phyloP scores from a whole-genome alignment of 2,888 invertebrate species.

The Xiphydria camelus region DNA sequence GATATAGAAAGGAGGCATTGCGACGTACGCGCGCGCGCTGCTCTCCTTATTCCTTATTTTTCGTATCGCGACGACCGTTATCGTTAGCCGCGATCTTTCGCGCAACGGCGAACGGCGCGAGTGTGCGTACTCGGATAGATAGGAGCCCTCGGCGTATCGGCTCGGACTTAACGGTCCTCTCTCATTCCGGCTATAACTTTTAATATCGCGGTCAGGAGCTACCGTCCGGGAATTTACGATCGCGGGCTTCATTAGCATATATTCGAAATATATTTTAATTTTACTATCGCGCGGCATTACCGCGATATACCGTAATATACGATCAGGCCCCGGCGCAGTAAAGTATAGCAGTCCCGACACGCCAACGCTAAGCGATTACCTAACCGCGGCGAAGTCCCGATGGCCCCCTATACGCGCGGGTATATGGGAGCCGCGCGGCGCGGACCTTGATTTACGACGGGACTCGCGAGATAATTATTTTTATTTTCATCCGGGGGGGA shows the following conservation, averaged over 20 bases:
- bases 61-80: background rate
- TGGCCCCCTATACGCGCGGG: background rate
- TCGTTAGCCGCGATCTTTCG: background rate
- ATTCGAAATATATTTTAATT: slow-evolving; percentile 31
- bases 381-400: slow-evolving; percentile 3
- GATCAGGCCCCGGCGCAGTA: slow-evolving; percentile 21
- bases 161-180: background rate
- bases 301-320: slow-evolving; percentile 22
- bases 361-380: slow-evolving; percentile 17
- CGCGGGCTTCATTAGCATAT: slow-evolving; percentile 30
- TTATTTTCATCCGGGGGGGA: too few species aligned
- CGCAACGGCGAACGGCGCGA: background rate
- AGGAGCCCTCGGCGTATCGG: background rate
- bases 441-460: background rate
- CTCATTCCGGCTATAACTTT: background rate
- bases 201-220: slow-evolving; percentile 1
- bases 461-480: background rate
- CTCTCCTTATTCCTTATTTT: too few species aligned
- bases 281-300: slow-evolving; percentile 23
- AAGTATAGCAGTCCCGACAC: slow-evolving; percentile 22
- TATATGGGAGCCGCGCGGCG: background rate
- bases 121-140: background rate
- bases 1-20: too few species aligned
- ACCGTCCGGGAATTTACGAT: slow-evolving; percentile 22
- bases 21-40: too few species aligned